Evolutionary conservation across 2,888 invertebrate genomes (phyloP).

Genomic region (Ypsolopha sequella): DNA sequence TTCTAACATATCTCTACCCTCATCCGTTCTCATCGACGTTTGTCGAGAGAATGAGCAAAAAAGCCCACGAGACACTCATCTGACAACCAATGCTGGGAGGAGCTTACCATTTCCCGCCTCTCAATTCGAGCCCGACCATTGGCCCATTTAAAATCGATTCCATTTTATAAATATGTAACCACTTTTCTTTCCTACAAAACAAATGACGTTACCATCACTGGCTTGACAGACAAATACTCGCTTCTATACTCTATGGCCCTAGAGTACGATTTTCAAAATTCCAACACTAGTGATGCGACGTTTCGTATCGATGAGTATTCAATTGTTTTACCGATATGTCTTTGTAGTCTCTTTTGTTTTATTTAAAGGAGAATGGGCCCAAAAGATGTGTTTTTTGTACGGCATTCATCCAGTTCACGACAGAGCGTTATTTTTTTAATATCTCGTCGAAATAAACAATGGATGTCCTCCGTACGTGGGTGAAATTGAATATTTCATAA

Average conservation of each 20-base stretch:
- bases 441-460: conserved; percentile 45
- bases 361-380: conserved; percentile 57
- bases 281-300: conserved; percentile 24
- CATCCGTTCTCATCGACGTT: conserved; percentile 19
- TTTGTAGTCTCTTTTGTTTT: conserved; percentile 65
- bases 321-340: conserved; percentile 69
- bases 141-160: conserved; percentile 69
- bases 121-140: conserved; percentile 46
- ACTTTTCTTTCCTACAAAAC: conserved; percentile 37
- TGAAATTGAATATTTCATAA: conserved; percentile 64
- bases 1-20: no score
- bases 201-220: conserved; percentile 18
- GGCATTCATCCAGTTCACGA: conserved; percentile 24
- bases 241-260: conserved; percentile 11
- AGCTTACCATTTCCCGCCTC: conserved; percentile 50
- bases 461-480: conserved; percentile 26
- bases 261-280: conserved; percentile 23
- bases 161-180: conserved; percentile 71
- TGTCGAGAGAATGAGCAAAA: conserved; percentile 58
- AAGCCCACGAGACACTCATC: conserved; percentile 51
- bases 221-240: conserved; percentile 10
- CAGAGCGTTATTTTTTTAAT: conserved; percentile 27
- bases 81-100: conserved; percentile 52
- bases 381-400: conserved; percentile 43
- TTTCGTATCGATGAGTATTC: conserved; percentile 30